A percentile compares a stretch with the other conserved stretches of the same genome.
These are phyloP conservation scores for Lathamus discolor DNA, from an alignment of 2,113 vertebrate genomes.

Conservation along the genomic window DNA sequence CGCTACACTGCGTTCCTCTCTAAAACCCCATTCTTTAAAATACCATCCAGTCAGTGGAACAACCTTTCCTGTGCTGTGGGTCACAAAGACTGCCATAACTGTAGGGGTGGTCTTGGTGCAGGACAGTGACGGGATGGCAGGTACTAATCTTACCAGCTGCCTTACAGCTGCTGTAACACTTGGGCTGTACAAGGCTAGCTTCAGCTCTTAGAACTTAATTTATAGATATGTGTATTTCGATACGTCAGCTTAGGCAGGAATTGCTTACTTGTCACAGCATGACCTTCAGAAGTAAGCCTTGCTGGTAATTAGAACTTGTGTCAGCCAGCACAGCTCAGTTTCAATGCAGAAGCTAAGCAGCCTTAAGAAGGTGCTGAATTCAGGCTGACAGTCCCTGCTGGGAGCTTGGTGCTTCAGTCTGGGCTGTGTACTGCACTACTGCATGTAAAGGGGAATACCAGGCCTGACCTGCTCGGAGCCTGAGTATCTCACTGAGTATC, in stretches of 20 bases:
- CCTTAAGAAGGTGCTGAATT: background rate
- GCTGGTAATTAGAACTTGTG: background rate
- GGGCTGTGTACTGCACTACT: rapidly evolving
- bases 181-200: background rate
- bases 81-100: background rate
- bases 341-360: background rate
- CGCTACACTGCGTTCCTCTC: background rate
- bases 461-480: background rate
- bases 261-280: background rate
- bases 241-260: background rate
- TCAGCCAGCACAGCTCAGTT: background rate
- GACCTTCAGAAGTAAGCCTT: background rate
- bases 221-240: rapidly evolving
- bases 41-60: background rate
- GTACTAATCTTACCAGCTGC: background rate
- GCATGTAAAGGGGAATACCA: background rate
- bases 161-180: background rate
- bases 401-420: background rate
- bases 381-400: background rate
- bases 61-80: background rate
- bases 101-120: background rate
- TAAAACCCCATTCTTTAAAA: background rate
- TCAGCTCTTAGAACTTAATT: background rate
- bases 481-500: too few relatives aligned
- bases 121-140: background rate